phyloP scores from a whole-genome alignment of 37 sponge, comb jelly and placozoan species.

The Cliona cf. orientalis region DNA sequence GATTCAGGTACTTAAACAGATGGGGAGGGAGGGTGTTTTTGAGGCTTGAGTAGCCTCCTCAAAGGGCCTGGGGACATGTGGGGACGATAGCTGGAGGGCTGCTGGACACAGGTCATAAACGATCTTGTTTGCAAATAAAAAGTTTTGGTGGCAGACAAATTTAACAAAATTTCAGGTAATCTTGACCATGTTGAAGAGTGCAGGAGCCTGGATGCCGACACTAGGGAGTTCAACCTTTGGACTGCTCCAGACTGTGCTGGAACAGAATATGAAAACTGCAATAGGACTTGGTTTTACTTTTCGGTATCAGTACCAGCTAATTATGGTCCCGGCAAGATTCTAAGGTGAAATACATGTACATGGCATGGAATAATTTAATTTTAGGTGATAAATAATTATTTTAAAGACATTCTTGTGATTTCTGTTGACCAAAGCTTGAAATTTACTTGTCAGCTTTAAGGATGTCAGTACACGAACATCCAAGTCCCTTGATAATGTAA shows the following conservation, averaged over 20 bases:
- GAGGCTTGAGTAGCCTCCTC: background rate
- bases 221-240: slow-evolving; percentile 86
- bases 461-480: no score
- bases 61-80: background rate
- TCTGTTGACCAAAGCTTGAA: no score
- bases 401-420: no score
- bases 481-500: no score
- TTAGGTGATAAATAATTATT: no score
- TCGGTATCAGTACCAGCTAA: slow-evolving; percentile 39
- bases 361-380: no score
- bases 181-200: slow-evolving; percentile 64
- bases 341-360: no score
- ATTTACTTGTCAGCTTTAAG: no score
- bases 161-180: slow-evolving; percentile 48
- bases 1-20: slow-evolving; percentile 76
- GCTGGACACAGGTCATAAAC: no score
- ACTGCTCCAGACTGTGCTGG: slow-evolving; percentile 94
- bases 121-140: background rate
- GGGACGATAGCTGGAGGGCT: no score
- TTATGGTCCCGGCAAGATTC: slow-evolving; percentile 40
- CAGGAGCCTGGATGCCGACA: background rate
- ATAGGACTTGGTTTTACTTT: slow-evolving; percentile 92
- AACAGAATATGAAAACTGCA: slow-evolving; percentile 74
- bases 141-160: background rate
- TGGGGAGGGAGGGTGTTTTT: background rate